phyloP scores from a whole-genome alignment of 2,797 vertebrate species.

The Liparis tanakae region DNA sequence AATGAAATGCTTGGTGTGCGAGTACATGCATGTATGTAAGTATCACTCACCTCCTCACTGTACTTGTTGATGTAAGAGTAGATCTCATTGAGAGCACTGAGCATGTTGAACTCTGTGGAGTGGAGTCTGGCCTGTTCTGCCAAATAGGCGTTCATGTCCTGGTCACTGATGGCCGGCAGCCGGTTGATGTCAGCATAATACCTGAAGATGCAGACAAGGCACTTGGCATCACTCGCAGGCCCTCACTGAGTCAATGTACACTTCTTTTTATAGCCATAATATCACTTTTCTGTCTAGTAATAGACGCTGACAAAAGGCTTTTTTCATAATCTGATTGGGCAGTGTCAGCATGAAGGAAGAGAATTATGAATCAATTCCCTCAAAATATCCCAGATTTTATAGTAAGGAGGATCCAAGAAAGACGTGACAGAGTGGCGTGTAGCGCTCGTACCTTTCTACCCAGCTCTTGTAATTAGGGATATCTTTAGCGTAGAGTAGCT shows the following conservation, averaged over 20 bases:
- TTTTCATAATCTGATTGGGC: conserved; percentile 41
- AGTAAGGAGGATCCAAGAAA: conserved; percentile 43
- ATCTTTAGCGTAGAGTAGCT: conserved; percentile 98
- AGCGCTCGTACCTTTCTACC: conserved; percentile 92
- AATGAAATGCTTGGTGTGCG: background rate
- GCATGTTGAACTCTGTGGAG: conserved; percentile 95
- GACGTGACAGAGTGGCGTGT: conserved; percentile 15
- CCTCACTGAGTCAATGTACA: conserved; percentile 20
- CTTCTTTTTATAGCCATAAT: conserved; percentile 28
- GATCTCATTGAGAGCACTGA: conserved; percentile 97
- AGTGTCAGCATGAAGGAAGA: conserved; percentile 32
- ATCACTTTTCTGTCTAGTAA: conserved; percentile 38
- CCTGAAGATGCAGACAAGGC: conserved; percentile 77
- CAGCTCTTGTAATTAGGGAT: conserved; percentile 99
- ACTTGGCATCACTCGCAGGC: conserved; percentile 27
- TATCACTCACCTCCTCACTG: conserved; percentile 90
- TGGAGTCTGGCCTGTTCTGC: conserved; percentile 97
- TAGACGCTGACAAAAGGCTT: conserved; percentile 36
- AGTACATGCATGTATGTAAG: background rate
- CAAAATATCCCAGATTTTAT: conserved; percentile 33
- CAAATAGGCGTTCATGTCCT: conserved; percentile 99
- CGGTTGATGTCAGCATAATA: conserved; percentile 98
- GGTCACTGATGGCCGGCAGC: conserved; percentile 97
- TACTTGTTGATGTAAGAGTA: conserved; percentile 99
- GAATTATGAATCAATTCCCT: conserved; percentile 50